A percentile compares a stretch with the other conserved stretches of the same genome.
Evolutionary conservation across 1,140 invertebrate species (phyloP).

Genomic region (Gonioctena quinquepunctata): DNA sequence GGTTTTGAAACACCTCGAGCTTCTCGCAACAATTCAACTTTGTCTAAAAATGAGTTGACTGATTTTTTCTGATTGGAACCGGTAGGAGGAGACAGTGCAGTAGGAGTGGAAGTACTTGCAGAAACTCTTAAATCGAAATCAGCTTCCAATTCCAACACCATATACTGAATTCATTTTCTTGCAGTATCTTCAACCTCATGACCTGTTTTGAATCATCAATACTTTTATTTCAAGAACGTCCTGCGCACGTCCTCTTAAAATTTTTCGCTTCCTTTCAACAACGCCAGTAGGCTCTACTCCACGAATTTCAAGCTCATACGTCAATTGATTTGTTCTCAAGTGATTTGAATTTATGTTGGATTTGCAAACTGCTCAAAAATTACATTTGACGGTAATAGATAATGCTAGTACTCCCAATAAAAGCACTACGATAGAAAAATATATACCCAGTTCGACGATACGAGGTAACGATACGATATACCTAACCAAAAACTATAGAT

Average conservation of each 20-base stretch:
- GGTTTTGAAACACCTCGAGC: neutral
- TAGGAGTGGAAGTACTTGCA: too few relatives aligned
- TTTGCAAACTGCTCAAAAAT: too few relatives aligned
- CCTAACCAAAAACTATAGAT: too few relatives aligned
- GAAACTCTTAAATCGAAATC: too few relatives aligned
- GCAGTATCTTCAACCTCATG: too few relatives aligned
- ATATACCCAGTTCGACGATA: neutral
- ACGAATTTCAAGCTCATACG: neutral
- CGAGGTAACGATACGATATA: neutral
- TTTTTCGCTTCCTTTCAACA: neutral
- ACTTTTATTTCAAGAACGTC: too few relatives aligned
- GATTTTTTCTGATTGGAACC: neutral
- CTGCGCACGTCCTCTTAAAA: neutral
- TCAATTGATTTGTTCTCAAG: neutral
- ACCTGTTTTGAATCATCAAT: too few relatives aligned
- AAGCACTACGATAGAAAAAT: neutral
- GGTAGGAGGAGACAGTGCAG: neutral
- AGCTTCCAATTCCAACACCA: neutral
- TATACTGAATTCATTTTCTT: neutral
- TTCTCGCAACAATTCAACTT: neutral
- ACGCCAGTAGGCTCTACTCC: neutral
- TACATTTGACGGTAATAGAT: neutral
- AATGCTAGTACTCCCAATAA: neutral
- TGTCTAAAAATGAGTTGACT: neutral
- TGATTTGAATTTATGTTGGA: neutral